A percentile compares a stretch with the other conserved stretches of the same genome.
These are phyloP conservation scores for Zalophus californianus DNA, from an alignment of 2,797 vertebrate species.

Conservation along the genomic window DNA sequence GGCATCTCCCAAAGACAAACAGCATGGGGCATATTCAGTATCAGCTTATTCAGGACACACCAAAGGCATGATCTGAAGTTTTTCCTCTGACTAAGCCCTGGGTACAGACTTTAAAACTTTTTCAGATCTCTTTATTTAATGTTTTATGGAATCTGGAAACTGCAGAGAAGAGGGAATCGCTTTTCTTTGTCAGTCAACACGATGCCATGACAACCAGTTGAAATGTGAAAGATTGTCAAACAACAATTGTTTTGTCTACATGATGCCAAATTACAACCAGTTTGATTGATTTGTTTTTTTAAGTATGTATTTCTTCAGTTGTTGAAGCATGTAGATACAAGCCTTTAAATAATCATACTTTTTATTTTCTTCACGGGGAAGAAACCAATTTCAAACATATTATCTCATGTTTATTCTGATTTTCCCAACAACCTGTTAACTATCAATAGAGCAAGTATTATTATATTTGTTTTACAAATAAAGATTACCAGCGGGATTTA, in stretches of 20 bases:
- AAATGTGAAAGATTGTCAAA: conserved; percentile 68
- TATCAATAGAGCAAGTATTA: conserved; percentile 10
- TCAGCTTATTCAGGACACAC: conserved; percentile 62
- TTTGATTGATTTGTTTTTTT: conserved; percentile 66
- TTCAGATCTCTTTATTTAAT: conserved; percentile 73
- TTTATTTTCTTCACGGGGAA: conserved; percentile 17
- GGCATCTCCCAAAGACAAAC: conserved; percentile 68
- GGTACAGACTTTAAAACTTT: conserved; percentile 67
- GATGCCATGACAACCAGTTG: conserved; percentile 55
- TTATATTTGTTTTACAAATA: conserved; percentile 19
- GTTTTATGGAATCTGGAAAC: conserved; percentile 59
- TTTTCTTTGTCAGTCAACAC: conserved; percentile 62
- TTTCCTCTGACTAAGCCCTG: conserved; percentile 65
- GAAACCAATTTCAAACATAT: conserved; percentile 32
- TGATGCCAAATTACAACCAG: conserved; percentile 33
- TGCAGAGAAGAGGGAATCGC: conserved; percentile 43
- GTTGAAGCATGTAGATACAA: conserved; percentile 21
- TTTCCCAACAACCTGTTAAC: neutral
- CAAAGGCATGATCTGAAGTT: conserved; percentile 68
- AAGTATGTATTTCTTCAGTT: conserved; percentile 12
- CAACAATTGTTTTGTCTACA: conserved; percentile 59
- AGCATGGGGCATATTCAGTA: conserved; percentile 66
- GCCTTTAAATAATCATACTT: conserved; percentile 12
- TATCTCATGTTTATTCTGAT: conserved; percentile 57
- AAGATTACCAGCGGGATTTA: neutral